Evolutionary conservation across 2,797 vertebrate species (phyloP).

Genomic region (Tadarida brasiliensis): DNA sequence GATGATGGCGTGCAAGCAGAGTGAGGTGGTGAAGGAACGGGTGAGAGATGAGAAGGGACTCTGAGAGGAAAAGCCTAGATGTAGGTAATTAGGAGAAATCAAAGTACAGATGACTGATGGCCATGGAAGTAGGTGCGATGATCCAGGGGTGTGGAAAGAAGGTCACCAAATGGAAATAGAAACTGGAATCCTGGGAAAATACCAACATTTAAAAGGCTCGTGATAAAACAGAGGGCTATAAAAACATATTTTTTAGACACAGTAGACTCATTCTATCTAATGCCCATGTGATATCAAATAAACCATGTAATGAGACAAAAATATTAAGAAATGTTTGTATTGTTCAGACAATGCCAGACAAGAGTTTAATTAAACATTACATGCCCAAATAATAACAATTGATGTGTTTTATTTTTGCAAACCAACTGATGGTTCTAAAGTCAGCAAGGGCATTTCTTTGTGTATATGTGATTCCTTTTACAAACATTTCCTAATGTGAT

Average conservation of each 20-base stretch:
- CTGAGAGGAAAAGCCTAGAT: not conserved
- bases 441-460: not conserved
- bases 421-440: not conserved
- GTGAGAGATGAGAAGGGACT: not conserved
- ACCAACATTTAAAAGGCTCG: not conserved
- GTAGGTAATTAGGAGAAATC: not conserved
- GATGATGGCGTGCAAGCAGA: not conserved
- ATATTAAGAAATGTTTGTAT: not conserved
- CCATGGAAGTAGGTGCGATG: too few relatives aligned
- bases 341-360: not conserved
- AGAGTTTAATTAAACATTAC: not conserved
- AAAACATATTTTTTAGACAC: not conserved
- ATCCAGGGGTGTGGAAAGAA: not conserved
- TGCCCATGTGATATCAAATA: not conserved
- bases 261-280: not conserved
- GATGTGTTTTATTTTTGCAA: not conserved
- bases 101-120: accelerated
- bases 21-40: accelerated
- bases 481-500: not conserved
- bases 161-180: not conserved
- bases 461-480: not conserved
- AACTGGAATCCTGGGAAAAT: not conserved
- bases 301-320: not conserved
- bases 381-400: not conserved
- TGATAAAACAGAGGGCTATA: not conserved